phyloP scores from a whole-genome alignment of 2,113 vertebrate genomes.

The Steatornis caripensis region DNA sequence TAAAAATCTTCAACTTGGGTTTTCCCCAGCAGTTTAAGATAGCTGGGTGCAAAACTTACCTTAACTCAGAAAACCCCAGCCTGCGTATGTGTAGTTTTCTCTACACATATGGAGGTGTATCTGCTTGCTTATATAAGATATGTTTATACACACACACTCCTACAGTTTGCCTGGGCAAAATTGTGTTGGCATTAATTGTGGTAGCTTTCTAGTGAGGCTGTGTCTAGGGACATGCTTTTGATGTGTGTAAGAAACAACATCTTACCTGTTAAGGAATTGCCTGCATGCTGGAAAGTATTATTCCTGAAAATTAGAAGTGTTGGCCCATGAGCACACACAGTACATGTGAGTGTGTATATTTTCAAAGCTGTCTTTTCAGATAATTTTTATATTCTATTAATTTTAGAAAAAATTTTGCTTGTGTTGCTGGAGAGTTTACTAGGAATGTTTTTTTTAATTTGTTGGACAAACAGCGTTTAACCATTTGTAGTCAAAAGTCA shows the following conservation, averaged over 20 bases:
- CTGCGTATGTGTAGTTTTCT: background rate
- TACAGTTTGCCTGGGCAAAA: background rate
- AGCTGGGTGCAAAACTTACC: background rate
- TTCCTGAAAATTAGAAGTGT: background rate
- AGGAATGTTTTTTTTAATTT: background rate
- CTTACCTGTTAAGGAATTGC: background rate
- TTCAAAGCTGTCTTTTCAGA: background rate
- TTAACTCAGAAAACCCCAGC: background rate
- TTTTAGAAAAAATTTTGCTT: background rate
- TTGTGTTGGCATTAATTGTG: background rate
- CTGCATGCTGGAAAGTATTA: background rate
- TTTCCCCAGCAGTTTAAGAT: background rate
- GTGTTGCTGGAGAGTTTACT: background rate
- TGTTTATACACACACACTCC: rapidly evolving
- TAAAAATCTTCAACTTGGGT: background rate
- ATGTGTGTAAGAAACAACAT: background rate
- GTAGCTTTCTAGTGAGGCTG: background rate
- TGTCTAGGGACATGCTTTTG: background rate
- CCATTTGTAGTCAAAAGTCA: background rate
- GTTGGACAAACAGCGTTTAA: background rate
- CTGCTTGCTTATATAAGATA: background rate
- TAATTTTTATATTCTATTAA: background rate
- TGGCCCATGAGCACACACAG: background rate
- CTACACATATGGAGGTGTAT: background rate
- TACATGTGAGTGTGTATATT: background rate